Conservation (phyloP, 2,797 vertebrate genomes). For the Amniataba percoides region DNA sequence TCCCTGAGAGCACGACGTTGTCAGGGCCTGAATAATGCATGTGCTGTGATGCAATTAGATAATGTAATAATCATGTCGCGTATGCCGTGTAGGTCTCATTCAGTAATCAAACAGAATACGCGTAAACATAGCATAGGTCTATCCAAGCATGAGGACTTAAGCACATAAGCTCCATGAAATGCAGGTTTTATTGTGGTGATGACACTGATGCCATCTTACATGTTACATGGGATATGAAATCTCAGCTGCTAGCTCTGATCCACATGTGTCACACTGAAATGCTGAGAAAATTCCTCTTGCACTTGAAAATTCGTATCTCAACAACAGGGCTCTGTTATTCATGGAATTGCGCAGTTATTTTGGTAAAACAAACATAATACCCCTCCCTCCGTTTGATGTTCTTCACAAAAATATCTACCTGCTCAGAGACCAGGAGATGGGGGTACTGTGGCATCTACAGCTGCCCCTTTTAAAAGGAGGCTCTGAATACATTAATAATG, state of each 20-base stretch:
- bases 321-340: neutral
- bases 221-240: neutral
- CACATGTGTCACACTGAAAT: neutral
- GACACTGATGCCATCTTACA: slow-evolving; percentile 2
- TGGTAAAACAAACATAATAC: slow-evolving; percentile 11
- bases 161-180: neutral
- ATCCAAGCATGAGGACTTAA: slow-evolving; percentile 1
- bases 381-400: slow-evolving; percentile 3
- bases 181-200: neutral
- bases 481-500: slow-evolving; percentile 76
- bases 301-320: slow-evolving; percentile 10
- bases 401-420: slow-evolving; percentile 25
- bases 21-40: slow-evolving; percentile 72
- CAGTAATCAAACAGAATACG: slow-evolving; percentile 50
- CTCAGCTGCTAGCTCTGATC: neutral
- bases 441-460: slow-evolving; percentile 44
- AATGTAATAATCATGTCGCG: slow-evolving; percentile 74
- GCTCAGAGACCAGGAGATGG: slow-evolving; percentile 23
- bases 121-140: neutral
- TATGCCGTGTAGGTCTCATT: slow-evolving; percentile 56
- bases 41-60: slow-evolving; percentile 71
- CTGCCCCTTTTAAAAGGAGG: slow-evolving; percentile 60
- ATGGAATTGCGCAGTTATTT: slow-evolving; percentile 21
- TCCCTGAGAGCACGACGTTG: slow-evolving; percentile 64
- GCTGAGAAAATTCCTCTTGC: neutral